These are phyloP conservation scores for Harpalus rufipes DNA, from an alignment of 2,888 invertebrate species.

Conservation along the genomic window DNA sequence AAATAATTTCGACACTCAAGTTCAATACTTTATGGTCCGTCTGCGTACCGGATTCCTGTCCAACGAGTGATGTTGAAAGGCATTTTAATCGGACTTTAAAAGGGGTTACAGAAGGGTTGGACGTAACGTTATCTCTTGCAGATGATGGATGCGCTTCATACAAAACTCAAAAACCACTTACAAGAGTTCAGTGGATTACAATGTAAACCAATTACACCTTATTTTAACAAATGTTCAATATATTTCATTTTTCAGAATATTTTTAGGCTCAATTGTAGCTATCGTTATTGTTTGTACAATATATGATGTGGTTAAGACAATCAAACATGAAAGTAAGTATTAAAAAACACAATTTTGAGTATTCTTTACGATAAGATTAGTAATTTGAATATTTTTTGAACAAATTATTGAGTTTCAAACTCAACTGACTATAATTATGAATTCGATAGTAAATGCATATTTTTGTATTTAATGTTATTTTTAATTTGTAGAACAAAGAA, in stretches of 20 bases:
- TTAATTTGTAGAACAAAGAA: conserved; percentile 11
- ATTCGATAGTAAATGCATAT: too few species aligned
- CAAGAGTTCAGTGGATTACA: conserved; percentile 71
- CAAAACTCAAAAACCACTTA: conserved; percentile 71
- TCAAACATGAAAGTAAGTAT: conserved; percentile 49
- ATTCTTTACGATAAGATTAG: too few species aligned
- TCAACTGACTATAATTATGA: too few species aligned
- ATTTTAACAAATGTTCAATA: conserved; percentile 18
- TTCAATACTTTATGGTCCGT: conserved; percentile 74
- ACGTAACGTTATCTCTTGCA: conserved; percentile 71
- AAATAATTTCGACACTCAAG: conserved; percentile 70
- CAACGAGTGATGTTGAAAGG: conserved; percentile 72
- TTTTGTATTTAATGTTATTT: background rate
- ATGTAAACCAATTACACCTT: conserved; percentile 69
- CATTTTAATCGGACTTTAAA: conserved; percentile 73
- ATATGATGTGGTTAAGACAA: conserved; percentile 52
- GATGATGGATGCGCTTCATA: conserved; percentile 72
- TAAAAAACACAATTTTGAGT: too few species aligned
- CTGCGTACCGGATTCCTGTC: conserved; percentile 77
- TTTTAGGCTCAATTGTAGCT: conserved; percentile 67
- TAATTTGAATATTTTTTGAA: too few species aligned
- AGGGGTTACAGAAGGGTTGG: conserved; percentile 72
- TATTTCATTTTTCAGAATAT: conserved; percentile 67
- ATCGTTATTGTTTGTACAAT: conserved; percentile 55
- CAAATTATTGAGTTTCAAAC: too few species aligned